Evolutionary conservation across 1,140 invertebrate genomes (phyloP).

Genomic region (Micrasema longulum): DNA sequence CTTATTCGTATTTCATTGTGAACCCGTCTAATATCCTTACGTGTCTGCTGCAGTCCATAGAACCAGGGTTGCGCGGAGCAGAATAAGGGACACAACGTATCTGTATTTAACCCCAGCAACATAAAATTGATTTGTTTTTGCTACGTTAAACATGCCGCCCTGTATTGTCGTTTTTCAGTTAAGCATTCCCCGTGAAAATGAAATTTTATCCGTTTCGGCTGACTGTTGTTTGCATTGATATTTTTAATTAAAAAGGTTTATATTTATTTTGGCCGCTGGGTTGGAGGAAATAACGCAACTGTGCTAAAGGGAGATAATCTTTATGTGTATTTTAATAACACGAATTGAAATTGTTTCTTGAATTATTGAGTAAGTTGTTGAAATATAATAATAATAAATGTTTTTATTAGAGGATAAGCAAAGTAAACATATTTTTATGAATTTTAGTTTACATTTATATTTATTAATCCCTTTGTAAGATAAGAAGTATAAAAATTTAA

Average conservation of each 20-base stretch:
- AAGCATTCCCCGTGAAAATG: not conserved
- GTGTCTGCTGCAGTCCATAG: no score
- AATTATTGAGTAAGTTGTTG: no score
- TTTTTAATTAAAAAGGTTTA: conserved; percentile 30
- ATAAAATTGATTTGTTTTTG: conserved; percentile 42
- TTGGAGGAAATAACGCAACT: not conserved
- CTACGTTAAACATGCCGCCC: conserved; percentile 28
- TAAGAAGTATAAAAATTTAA: no score
- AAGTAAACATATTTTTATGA: no score
- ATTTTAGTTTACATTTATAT: no score
- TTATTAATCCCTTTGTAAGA: no score
- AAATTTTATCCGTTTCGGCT: conserved; percentile 13
- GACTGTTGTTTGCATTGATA: conserved; percentile 29
- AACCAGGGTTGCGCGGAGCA: no score
- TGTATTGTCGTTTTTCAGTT: conserved; percentile 25
- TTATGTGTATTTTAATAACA: conserved; percentile 14
- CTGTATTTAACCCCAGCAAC: conserved; percentile 3
- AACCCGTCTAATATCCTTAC: no score
- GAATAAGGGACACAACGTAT: not conserved
- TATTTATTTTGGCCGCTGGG: conserved; percentile 11
- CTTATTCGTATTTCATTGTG: no score
- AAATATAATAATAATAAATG: no score
- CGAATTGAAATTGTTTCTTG: no score
- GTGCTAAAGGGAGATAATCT: conserved; percentile 20
- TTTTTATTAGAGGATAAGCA: no score